Conservation (phyloP, 2,113 vertebrate species). For the Ancistrus triradiatus region DNA sequence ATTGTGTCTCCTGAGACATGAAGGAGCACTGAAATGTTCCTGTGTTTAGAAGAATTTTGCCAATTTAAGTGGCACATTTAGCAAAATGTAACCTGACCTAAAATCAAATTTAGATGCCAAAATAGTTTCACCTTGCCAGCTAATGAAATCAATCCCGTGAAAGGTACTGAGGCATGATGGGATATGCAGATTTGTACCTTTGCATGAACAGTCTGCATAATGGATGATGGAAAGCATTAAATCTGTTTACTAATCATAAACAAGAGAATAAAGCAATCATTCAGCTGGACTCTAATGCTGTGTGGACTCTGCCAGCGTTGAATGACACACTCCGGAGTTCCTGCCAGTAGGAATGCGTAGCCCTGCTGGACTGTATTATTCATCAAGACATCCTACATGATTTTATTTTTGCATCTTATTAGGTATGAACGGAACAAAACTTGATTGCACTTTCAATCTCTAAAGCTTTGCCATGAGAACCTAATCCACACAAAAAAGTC, state of each 20-base stretch:
- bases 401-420: constrained; percentile 17
- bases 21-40: too few species aligned
- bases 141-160: too few species aligned
- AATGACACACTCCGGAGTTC: constrained; percentile 45
- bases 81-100: too few species aligned
- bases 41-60: too few species aligned
- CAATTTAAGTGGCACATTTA: too few species aligned
- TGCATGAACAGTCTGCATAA: too few species aligned
- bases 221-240: constrained; percentile 30
- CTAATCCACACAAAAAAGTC: neutral
- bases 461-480: neutral
- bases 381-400: constrained; percentile 41
- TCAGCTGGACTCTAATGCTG: constrained; percentile 46
- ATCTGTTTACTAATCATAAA: constrained; percentile 50
- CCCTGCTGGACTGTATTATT: constrained; percentile 40
- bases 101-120: too few species aligned
- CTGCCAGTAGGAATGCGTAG: constrained; percentile 37
- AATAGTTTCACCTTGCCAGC: too few species aligned
- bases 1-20: too few species aligned
- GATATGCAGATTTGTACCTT: too few species aligned
- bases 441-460: neutral
- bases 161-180: too few species aligned
- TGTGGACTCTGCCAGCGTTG: neutral
- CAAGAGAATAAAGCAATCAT: constrained; percentile 47
- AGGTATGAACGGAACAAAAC: constrained; percentile 24